Evolutionary conservation across 1,140 invertebrate genomes (phyloP).

Genomic region (Aphelinus atriplicis): DNA sequence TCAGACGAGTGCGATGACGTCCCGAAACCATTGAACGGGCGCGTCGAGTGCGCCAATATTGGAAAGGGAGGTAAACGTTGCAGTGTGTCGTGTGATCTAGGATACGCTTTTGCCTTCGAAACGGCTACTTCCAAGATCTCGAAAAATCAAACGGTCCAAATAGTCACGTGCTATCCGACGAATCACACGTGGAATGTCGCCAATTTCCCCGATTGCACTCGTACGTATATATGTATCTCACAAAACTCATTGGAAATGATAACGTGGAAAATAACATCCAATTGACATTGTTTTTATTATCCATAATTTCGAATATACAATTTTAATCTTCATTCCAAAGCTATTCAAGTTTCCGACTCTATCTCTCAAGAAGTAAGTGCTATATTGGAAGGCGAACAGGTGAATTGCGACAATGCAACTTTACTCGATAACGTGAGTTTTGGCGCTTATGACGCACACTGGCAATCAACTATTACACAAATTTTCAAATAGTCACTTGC

Average conservation of each 20-base stretch:
- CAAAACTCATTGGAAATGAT: too few relatives aligned
- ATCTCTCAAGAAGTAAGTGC: constrained; percentile 59
- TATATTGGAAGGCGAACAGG: constrained; percentile 52
- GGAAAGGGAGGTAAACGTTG: constrained; percentile 67
- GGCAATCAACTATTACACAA: too few relatives aligned
- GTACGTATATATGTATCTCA: constrained; percentile 49
- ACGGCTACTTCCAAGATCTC: constrained; percentile 46
- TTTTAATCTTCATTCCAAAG: constrained; percentile 44
- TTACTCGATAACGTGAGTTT: constrained; percentile 45
- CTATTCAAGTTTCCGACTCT: constrained; percentile 55
- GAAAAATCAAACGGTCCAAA: constrained; percentile 39
- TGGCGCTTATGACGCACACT: too few relatives aligned
- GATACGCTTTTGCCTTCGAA: constrained; percentile 70
- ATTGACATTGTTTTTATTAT: constrained; percentile 9
- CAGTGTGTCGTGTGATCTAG: constrained; percentile 69
- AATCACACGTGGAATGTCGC: constrained; percentile 53
- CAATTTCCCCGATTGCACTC: constrained; percentile 70
- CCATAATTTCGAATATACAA: constrained; percentile 20
- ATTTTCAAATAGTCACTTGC: too few relatives aligned
- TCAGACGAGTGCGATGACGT: constrained; percentile 69
- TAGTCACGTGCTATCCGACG: constrained; percentile 51
- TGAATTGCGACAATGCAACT: constrained; percentile 55
- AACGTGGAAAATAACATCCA: too few relatives aligned
- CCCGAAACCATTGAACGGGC: constrained; percentile 68
- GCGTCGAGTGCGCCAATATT: constrained; percentile 66